Evolutionary conservation across 2,113 vertebrate species (phyloP).

Genomic region (Peucedramus taeniatus): DNA sequence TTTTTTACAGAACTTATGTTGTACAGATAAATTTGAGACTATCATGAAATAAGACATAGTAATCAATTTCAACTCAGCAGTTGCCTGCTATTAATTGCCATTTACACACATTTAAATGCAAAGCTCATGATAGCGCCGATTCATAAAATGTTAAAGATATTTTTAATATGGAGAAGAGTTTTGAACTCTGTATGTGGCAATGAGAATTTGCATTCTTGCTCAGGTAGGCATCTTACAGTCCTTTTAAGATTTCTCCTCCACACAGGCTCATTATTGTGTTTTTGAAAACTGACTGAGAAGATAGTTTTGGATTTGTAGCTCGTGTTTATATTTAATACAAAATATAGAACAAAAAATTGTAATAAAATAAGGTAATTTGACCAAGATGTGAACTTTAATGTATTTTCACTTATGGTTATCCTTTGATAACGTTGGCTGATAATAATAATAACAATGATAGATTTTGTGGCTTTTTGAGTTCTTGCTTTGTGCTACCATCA

Average conservation of each 20-base stretch:
- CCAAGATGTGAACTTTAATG: neutral
- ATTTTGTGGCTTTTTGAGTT: neutral
- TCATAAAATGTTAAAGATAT: conserved; percentile 62
- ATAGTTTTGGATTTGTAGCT: neutral
- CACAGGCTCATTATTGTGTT: neutral
- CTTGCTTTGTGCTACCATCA: neutral
- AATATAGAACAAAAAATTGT: neutral
- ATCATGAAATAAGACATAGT: conserved; percentile 55
- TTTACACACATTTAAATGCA: conserved; percentile 71
- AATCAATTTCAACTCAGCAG: conserved; percentile 72
- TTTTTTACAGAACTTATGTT: conserved; percentile 57
- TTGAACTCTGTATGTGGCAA: conserved; percentile 33
- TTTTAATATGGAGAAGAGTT: conserved; percentile 38
- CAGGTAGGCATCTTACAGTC: neutral
- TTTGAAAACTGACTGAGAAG: neutral
- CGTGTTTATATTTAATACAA: neutral
- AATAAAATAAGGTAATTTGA: neutral
- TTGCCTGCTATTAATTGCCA: conserved; percentile 70
- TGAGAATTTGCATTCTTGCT: conserved; percentile 25
- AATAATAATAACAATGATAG: neutral
- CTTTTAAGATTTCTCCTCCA: neutral
- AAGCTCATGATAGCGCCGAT: conserved; percentile 40
- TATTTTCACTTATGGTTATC: neutral
- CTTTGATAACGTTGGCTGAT: neutral
- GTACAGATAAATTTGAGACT: conserved; percentile 62